phyloP scores from a whole-genome alignment of 2,113 vertebrate genomes.

The Taxidea taxus region DNA sequence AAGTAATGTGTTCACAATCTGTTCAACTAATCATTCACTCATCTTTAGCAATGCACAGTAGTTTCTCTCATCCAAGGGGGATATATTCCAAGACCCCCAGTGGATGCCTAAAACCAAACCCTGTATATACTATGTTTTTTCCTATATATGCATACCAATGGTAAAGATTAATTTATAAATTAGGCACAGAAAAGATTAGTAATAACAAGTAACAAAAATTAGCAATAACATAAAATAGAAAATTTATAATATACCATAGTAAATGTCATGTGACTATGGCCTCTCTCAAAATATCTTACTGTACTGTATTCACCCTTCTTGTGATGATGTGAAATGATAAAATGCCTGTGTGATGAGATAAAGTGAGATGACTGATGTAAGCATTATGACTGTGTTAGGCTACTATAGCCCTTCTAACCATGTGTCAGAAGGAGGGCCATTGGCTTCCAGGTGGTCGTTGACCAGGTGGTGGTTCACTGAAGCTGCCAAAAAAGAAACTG shows the following conservation, averaged over 20 bases:
- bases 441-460: neutral
- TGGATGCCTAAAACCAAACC: neutral
- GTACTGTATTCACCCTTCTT: neutral
- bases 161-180: neutral
- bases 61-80: neutral
- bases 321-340: neutral
- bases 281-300: neutral
- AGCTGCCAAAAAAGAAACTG: neutral
- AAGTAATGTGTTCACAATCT: constrained; percentile 62
- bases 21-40: constrained; percentile 54
- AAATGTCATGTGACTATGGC: neutral
- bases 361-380: neutral
- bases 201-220: neutral
- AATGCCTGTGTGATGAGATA: neutral
- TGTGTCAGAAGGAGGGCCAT: neutral
- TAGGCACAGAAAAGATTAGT: neutral
- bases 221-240: neutral
- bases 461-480: too few species aligned
- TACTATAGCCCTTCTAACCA: neutral
- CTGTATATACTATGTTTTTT: neutral
- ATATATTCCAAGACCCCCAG: neutral
- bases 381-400: neutral
- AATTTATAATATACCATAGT: neutral
- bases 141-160: neutral
- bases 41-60: constrained; percentile 25